Base-by-base conservation (phyloP, 1,140 invertebrate genomes). In the Bombus picipes region DNA sequence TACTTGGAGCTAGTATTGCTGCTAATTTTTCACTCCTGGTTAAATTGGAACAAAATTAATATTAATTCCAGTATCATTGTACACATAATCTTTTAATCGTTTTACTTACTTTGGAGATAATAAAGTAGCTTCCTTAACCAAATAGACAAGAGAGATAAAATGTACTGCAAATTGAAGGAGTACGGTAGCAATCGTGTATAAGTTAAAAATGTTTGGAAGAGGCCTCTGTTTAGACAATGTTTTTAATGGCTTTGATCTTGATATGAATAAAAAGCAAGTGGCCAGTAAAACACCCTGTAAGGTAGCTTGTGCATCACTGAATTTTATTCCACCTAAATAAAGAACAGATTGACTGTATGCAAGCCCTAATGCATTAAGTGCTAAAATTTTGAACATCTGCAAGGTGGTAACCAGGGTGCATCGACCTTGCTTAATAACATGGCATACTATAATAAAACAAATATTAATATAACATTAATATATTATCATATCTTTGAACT, bases 301-400 rank as follows among this genome's bases (percentile, higher is more conserved):
- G 0, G 99, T 99, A 1, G 99, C 99, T 96, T 99, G 99, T 28
- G 97, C 97, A 94, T 99, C 99, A 92, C 98, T 99, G 91, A 99
- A 99, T 95, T 99, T 99, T 77, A 99, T 98, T 41, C 99, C 99
- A 95, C 99, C 99, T 85, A 99, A 96, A 94, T 99, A 99, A 1
- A 99, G 96, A 15, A 99, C 99, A 41, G 99, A 99, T 95, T 99
- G 99, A 94, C 98, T 99, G 96, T 99, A 99, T 0, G 99, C 99
- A 66, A 99, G 96, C 82, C 99, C 98, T 1, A 99, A 96, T 0
- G 99, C 99, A 95, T 99, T 99, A n/a, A 99, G 94, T 0, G 99
- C 99, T 62, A 99, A 95, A 89, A 99, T 99, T 96, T 99, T 99
- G 95, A 99, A 99, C 99, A 99, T 99, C 95, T 99, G 99, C 66